Conservation (phyloP, 2,888 invertebrate genomes). For the Nipponacmea schrenckii region DNA sequence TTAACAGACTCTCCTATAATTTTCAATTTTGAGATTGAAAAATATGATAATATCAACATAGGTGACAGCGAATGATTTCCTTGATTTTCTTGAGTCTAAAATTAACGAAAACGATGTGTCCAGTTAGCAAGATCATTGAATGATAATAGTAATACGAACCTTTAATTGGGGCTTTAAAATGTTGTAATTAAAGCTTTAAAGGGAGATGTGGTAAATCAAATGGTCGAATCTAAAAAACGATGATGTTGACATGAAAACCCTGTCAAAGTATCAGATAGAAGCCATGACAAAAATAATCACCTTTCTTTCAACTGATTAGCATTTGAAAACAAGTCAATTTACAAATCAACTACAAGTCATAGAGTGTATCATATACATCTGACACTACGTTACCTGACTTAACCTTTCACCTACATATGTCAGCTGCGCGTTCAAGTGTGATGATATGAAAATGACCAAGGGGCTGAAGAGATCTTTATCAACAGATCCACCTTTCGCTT, state of each 20-base stretch:
- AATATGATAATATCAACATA: no score
- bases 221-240: no score
- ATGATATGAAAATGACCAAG: neutral
- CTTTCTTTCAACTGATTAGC: neutral
- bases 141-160: no score
- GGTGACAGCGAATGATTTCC: no score
- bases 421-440: slow-evolving; percentile 7
- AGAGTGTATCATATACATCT: slow-evolving; percentile 1
- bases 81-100: no score
- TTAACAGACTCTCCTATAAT: no score
- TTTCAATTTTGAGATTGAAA: no score
- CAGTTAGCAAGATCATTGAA: no score
- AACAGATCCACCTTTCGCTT: neutral
- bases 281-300: neutral
- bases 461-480: neutral
- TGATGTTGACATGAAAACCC: neutral
- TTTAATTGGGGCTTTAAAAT: no score
- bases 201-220: no score
- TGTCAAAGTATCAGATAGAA: neutral
- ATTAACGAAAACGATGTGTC: no score
- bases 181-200: no score
- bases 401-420: slow-evolving; percentile 1
- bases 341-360: slow-evolving; percentile 6
- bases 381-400: slow-evolving; percentile 7
- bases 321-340: slow-evolving; percentile 9